These are phyloP conservation scores for Drosophila imparisetae DNA, from an alignment of 2,888 invertebrate species.

Conservation along the genomic window DNA sequence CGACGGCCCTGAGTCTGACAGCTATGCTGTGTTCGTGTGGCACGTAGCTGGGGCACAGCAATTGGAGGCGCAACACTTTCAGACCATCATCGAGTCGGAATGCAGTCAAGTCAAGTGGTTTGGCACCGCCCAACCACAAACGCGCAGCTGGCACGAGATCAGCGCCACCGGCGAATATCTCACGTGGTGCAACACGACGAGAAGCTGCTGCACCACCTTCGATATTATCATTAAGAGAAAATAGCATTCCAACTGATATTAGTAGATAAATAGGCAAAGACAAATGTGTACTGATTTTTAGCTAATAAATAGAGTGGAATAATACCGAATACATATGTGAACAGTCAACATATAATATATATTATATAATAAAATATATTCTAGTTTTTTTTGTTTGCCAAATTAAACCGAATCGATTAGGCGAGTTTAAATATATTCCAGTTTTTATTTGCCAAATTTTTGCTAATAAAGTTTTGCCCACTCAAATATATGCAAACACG, in stretches of 20 bases:
- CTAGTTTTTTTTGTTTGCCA: too few relatives aligned
- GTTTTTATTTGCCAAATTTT: neutral
- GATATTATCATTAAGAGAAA: conserved; percentile 79
- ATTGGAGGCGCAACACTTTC: conserved; percentile 58
- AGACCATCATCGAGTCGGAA: conserved; percentile 80
- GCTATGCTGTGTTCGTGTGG: conserved; percentile 78
- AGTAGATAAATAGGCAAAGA: conserved; percentile 4
- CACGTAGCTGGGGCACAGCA: conserved; percentile 56
- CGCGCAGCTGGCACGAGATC: conserved; percentile 78
- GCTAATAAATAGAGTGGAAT: conserved; percentile 2
- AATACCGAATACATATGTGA: neutral
- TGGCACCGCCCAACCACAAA: conserved; percentile 78
- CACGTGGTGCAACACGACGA: conserved; percentile 47
- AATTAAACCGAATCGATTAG: neutral
- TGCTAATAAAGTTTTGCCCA: neutral
- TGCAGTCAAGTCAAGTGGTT: conserved; percentile 78
- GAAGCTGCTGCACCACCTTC: conserved; percentile 51
- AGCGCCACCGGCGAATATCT: conserved; percentile 69
- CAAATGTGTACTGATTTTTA: conserved; percentile 9
- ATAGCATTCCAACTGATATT: conserved; percentile 35
- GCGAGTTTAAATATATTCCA: neutral
- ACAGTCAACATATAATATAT: too few relatives aligned
- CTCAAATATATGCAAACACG: neutral
- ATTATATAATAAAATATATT: too few relatives aligned
- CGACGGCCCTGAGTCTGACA: conserved; percentile 11